Conservation (phyloP, 1,140 invertebrate species). For the Procambarus clarkii region DNA sequence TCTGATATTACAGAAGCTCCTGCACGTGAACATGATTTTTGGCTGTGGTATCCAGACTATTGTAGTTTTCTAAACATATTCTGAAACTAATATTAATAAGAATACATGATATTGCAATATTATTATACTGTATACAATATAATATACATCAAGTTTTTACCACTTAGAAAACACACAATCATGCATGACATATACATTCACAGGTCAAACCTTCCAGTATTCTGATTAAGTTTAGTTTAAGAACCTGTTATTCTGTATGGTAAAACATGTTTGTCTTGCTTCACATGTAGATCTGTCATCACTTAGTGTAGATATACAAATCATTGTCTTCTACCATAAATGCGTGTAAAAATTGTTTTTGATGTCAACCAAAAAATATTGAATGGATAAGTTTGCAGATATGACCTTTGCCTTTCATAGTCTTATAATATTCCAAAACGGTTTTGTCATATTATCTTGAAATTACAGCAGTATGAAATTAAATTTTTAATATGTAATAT, state of each 20-base stretch:
- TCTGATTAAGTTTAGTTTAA: background rate
- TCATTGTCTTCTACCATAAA: background rate
- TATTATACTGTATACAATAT: background rate
- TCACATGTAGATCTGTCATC: background rate
- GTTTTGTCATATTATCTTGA: conserved; percentile 8
- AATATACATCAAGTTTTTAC: background rate
- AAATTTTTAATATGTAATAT: background rate
- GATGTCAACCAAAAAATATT: background rate
- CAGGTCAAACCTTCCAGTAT: background rate
- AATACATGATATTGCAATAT: background rate
- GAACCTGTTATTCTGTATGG: background rate
- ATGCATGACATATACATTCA: background rate
- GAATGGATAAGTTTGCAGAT: background rate
- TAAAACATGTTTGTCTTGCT: conserved; percentile 2
- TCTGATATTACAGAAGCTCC: background rate
- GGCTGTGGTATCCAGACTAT: conserved; percentile 35
- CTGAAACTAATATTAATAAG: background rate
- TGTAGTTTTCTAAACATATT: conserved; percentile 14
- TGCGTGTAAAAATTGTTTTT: background rate
- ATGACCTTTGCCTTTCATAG: background rate
- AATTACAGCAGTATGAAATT: background rate
- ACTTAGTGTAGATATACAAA: conserved; percentile 1
- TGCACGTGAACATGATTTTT: conserved; percentile 28
- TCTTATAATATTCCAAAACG: background rate
- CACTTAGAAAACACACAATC: background rate